Conservation (phyloP, 1,140 invertebrate genomes). For the Philopotamus ludificatus region DNA sequence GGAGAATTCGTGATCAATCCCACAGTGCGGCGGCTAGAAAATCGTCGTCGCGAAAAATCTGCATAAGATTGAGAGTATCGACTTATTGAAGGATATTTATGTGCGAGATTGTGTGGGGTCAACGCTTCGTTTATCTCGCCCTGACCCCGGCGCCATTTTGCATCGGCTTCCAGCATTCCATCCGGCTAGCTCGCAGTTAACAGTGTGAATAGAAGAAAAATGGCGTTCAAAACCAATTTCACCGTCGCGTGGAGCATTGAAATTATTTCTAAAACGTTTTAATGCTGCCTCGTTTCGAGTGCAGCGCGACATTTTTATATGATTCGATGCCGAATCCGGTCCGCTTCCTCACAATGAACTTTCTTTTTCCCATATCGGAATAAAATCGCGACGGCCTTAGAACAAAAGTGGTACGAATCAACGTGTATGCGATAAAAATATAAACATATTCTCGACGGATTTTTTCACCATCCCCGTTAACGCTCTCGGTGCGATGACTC, state of each 20-base stretch:
- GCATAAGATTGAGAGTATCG: too few species aligned
- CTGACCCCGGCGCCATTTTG: slow-evolving; percentile 28
- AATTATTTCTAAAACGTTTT: background rate
- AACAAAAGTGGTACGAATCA: background rate
- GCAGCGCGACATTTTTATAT: background rate
- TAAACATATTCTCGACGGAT: too few species aligned
- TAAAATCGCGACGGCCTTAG: background rate
- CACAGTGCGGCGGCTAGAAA: background rate
- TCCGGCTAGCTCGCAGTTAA: background rate
- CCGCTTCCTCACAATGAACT: background rate
- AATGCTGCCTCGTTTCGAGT: background rate
- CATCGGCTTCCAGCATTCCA: slow-evolving; percentile 16
- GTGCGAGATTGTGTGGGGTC: slow-evolving; percentile 1
- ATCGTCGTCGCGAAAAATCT: background rate
- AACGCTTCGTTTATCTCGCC: slow-evolving; percentile 24
- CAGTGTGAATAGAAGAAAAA: background rate
- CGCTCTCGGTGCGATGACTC: too few species aligned
- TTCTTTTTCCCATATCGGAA: slow-evolving; percentile 6
- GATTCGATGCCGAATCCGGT: background rate
- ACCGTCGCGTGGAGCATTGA: background rate
- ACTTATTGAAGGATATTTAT: background rate
- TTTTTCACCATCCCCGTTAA: too few species aligned
- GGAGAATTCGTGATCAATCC: background rate
- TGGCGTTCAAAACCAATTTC: background rate
- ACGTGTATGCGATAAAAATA: too few species aligned